Percentiles rank a stretch among this genome's conserved stretches.
phyloP scores from a whole-genome alignment of 2,797 vertebrate species.

The Geotrypetes seraphini region DNA sequence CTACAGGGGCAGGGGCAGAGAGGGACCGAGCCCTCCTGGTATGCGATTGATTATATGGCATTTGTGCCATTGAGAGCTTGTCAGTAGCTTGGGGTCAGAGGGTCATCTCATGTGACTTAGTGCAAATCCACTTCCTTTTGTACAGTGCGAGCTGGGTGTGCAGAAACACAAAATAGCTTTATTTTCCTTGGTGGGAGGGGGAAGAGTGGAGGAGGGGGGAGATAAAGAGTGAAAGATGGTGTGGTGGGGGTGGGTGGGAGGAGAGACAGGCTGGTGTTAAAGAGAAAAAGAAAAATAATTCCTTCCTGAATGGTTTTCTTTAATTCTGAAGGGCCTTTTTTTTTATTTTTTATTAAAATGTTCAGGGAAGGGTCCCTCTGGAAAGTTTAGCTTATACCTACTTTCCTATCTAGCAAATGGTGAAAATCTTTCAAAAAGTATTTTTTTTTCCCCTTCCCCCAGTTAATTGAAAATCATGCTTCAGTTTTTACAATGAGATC shows the following conservation, averaged over 20 bases:
- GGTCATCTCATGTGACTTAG: conserved; percentile 84
- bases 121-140: conserved; percentile 93
- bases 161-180: conserved; percentile 72
- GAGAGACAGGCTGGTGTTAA: conserved; percentile 70
- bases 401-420: too few species aligned
- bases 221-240: too few species aligned
- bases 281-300: too few species aligned
- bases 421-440: too few species aligned
- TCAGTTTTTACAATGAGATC: too few species aligned
- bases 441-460: too few species aligned
- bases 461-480: too few species aligned
- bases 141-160: conserved; percentile 79
- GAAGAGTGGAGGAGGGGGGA: conserved; percentile 68
- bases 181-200: conserved; percentile 85
- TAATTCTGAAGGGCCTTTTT: conserved; percentile 68
- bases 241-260: too few species aligned
- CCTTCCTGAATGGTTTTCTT: conserved; percentile 67
- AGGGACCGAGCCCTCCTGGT: conserved; percentile 67
- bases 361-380: conserved; percentile 59
- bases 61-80: conserved; percentile 84
- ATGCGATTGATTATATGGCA: conserved; percentile 96
- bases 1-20: conserved; percentile 55
- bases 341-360: conserved; percentile 70
- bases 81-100: conserved; percentile 77
- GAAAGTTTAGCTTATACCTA: conserved; percentile 53